Percentiles rank a stretch among this genome's conserved stretches.
Evolutionary conservation across 2,797 vertebrate genomes (phyloP).

Genomic region (Melanotaenia trifasciata): DNA sequence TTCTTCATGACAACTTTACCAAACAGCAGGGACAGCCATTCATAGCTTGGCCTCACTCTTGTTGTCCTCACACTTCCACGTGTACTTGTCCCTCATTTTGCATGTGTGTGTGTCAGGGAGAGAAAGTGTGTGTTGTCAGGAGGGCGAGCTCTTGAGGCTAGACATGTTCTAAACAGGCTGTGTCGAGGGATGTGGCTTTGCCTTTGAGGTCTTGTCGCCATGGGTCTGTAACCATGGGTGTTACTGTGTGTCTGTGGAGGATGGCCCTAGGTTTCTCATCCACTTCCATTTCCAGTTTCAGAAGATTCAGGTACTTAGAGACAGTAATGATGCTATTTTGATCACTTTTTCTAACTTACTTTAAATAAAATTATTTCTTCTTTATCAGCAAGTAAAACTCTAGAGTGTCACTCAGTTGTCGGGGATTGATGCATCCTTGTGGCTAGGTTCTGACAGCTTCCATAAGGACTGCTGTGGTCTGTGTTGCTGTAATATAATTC

Average conservation of each 20-base stretch:
- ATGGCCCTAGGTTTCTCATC: constrained; percentile 46
- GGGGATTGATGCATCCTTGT: constrained; percentile 22
- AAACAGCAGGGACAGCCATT: constrained; percentile 22
- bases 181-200: constrained; percentile 66
- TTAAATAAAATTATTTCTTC: constrained; percentile 14
- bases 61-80: constrained; percentile 24
- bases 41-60: background rate
- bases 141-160: constrained; percentile 68
- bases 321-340: background rate
- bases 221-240: constrained; percentile 83
- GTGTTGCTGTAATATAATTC: background rate
- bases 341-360: background rate
- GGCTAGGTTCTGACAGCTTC: constrained; percentile 36
- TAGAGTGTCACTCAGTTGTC: background rate
- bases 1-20: constrained; percentile 70
- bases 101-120: background rate
- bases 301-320: background rate
- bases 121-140: constrained; percentile 60
- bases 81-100: constrained; percentile 28
- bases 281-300: constrained; percentile 38
- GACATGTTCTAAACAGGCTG: constrained; percentile 68
- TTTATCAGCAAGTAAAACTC: constrained; percentile 12
- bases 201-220: constrained; percentile 76
- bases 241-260: constrained; percentile 63
- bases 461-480: constrained; percentile 22